Conservation (phyloP, 2,113 vertebrate genomes). For the Cervus canadensis region DNA sequence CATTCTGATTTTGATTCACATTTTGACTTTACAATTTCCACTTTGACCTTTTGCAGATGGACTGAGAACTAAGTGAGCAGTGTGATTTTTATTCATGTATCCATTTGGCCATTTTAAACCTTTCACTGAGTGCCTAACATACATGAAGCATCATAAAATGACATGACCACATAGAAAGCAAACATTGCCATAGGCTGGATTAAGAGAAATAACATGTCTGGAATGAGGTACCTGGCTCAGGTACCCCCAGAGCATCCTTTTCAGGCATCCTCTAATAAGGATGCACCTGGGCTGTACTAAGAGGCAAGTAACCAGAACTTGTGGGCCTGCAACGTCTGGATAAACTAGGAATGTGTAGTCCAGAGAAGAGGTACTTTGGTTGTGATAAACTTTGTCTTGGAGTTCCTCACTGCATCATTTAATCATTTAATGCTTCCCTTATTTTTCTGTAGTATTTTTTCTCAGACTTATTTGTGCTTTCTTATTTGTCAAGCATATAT, state of each 20-base stretch:
- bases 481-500: background rate
- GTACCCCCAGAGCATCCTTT: background rate
- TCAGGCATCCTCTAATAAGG: background rate
- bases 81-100: background rate
- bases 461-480: background rate
- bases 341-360: rapidly evolving
- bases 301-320: too few species aligned
- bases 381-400: background rate
- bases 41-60: background rate
- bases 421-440: background rate
- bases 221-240: rapidly evolving
- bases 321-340: rapidly evolving
- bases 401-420: background rate
- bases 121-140: background rate
- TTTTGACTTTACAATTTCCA: background rate
- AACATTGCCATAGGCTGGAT: rapidly evolving
- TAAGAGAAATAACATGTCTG: background rate
- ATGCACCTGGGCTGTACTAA: too few species aligned
- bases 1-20: background rate
- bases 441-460: background rate
- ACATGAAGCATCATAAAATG: rapidly evolving
- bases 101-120: background rate
- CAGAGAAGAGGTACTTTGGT: background rate
- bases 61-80: background rate
- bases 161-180: background rate